Evolutionary conservation across 2,888 invertebrate genomes (phyloP).

Genomic region (Nipponacmea schrenckii): DNA sequence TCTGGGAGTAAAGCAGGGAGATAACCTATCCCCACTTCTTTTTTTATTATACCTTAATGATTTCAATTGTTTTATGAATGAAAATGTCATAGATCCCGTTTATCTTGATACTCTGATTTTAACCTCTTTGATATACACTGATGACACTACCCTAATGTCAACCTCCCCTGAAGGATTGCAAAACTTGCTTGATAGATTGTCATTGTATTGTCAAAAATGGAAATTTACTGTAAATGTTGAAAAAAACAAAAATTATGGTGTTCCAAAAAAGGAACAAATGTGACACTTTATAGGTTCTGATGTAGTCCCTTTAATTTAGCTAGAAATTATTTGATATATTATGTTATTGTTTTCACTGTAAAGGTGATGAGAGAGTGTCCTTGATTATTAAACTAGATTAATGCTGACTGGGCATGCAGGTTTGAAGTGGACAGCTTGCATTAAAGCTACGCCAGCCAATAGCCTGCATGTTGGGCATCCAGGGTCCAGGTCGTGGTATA

Average conservation of each 20-base stretch:
- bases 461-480: no score
- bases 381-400: no score
- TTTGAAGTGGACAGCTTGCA: no score
- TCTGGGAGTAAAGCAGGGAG: neutral
- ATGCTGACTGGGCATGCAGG: no score
- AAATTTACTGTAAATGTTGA: neutral
- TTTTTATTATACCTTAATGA: neutral
- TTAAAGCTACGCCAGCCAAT: no score
- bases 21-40: neutral
- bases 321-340: no score
- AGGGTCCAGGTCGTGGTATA: no score
- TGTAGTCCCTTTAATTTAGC: no score
- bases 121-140: neutral
- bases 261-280: neutral
- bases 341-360: no score
- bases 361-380: no score
- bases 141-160: neutral
- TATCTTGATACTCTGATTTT: constrained; percentile 2
- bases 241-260: neutral
- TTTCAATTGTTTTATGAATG: neutral
- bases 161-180: neutral
- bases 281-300: no score
- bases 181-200: neutral
- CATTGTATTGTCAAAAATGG: neutral
- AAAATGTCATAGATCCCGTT: neutral